phyloP scores from a whole-genome alignment of 53 echinoderm and acorn worm genomes.

The Echinarachnius parma region DNA sequence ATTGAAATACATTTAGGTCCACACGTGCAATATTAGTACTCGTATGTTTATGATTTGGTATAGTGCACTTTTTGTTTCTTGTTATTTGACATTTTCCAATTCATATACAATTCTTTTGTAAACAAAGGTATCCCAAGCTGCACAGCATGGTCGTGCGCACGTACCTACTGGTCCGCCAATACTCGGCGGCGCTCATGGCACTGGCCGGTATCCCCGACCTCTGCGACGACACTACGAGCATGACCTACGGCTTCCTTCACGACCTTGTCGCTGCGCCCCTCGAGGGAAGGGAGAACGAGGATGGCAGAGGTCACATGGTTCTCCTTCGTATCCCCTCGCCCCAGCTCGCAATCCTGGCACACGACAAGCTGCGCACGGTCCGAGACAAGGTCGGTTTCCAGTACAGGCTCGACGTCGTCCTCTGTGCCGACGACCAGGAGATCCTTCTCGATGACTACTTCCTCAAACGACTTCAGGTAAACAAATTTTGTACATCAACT shows the following conservation, averaged over 20 bases:
- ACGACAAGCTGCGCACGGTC: constrained; percentile 76
- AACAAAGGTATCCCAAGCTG: constrained; percentile 88
- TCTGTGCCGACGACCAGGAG: constrained; percentile 64
- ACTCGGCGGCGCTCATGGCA: constrained; percentile 82
- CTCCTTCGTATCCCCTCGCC: constrained; percentile 80
- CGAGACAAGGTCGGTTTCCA: constrained; percentile 85
- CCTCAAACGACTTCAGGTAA: constrained; percentile 76
- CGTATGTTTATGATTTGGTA: too few species aligned
- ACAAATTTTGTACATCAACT: too few species aligned
- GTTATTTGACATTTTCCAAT: too few species aligned
- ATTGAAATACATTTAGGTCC: too few species aligned
- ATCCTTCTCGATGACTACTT: constrained; percentile 73
- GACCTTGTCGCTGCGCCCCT: constrained; percentile 66
- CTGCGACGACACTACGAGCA: constrained; percentile 57
- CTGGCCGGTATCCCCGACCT: constrained; percentile 56
- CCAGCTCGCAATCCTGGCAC: constrained; percentile 86
- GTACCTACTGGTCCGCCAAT: constrained; percentile 89
- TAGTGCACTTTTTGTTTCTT: too few species aligned
- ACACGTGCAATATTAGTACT: too few species aligned
- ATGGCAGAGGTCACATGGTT: constrained; percentile 71
- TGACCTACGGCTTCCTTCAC: constrained; percentile 55
- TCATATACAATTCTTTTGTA: too few species aligned
- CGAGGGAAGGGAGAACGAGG: constrained; percentile 12
- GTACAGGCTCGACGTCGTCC: constrained; percentile 82
- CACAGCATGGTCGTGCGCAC: constrained; percentile 93